These are phyloP conservation scores for Limanda limanda DNA, from an alignment of 2,113 vertebrate genomes.

Conservation along the genomic window DNA sequence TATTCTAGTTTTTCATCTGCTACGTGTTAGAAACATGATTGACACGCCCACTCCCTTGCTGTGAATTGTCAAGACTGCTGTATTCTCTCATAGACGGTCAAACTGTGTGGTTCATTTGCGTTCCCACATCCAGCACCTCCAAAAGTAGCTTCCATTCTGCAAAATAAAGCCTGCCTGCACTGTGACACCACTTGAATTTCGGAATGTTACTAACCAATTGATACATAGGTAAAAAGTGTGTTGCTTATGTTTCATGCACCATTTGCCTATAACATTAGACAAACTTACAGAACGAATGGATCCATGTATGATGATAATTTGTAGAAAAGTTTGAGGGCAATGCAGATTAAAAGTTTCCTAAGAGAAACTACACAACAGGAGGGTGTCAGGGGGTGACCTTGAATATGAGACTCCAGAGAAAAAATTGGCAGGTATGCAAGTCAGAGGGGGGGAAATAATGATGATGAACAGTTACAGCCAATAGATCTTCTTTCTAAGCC, in stretches of 20 bases:
- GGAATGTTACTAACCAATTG: not conserved
- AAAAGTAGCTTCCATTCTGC: no score
- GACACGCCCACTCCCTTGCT: no score
- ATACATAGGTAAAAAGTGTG: not conserved
- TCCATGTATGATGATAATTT: not conserved
- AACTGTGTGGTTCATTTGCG: no score
- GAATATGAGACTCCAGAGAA: not conserved
- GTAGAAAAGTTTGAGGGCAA: not conserved
- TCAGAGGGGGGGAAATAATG: not conserved
- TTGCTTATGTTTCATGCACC: not conserved
- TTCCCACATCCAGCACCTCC: no score
- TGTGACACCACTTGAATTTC: not conserved
- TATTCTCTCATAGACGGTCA: no score
- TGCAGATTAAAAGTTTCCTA: not conserved
- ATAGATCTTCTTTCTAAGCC: constrained; percentile 22
- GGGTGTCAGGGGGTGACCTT: not conserved
- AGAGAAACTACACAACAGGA: not conserved
- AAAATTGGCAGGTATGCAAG: not conserved
- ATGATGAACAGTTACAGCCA: constrained; percentile 49
- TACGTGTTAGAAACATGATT: no score
- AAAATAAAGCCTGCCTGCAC: no score
- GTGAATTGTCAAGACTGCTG: no score
- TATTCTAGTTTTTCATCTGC: no score
- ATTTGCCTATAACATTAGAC: not conserved
- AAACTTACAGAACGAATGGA: not conserved